Percentiles rank a stretch among this genome's conserved stretches.
Conservation (phyloP, 2,113 vertebrate genomes). For the Colinus virginianus region DNA sequence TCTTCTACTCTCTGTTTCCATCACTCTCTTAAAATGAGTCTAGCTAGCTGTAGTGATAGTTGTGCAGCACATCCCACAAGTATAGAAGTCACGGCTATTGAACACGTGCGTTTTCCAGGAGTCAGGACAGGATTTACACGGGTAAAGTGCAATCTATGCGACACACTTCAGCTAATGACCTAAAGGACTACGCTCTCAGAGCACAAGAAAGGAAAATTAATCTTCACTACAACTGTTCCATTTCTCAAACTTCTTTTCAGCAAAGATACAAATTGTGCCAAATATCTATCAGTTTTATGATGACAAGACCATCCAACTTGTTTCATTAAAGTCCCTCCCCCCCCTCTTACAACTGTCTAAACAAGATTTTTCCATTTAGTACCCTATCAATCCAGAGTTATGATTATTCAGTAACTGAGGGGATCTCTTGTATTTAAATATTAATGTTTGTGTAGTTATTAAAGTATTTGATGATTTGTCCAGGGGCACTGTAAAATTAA, state of each 20-base stretch:
- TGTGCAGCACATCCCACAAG: neutral
- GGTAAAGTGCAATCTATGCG: constrained; percentile 24
- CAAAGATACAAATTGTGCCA: constrained; percentile 75
- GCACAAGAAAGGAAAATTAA: constrained; percentile 58
- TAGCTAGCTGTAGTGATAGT: neutral
- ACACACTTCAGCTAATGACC: constrained; percentile 53
- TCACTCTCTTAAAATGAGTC: neutral
- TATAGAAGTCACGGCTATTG: neutral
- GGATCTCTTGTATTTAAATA: constrained; percentile 78
- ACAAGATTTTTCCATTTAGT: constrained; percentile 78
- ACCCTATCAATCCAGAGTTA: constrained; percentile 73
- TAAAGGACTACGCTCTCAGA: constrained; percentile 35
- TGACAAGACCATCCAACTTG: constrained; percentile 75
- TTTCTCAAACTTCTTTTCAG: constrained; percentile 75
- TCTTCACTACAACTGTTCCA: constrained; percentile 67
- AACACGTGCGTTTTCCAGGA: constrained; percentile 31
- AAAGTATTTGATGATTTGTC: constrained; percentile 78
- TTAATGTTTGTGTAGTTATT: constrained; percentile 81
- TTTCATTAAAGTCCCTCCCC: constrained; percentile 74
- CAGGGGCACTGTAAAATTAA: constrained; percentile 76
- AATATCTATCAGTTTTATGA: constrained; percentile 76
- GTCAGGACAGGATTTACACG: constrained; percentile 14
- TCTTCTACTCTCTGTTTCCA: neutral
- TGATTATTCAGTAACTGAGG: constrained; percentile 71
- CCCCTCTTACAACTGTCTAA: constrained; percentile 71